Evolutionary conservation across 1,140 invertebrate genomes (phyloP).

Genomic region (Parapsyche elsis): DNA sequence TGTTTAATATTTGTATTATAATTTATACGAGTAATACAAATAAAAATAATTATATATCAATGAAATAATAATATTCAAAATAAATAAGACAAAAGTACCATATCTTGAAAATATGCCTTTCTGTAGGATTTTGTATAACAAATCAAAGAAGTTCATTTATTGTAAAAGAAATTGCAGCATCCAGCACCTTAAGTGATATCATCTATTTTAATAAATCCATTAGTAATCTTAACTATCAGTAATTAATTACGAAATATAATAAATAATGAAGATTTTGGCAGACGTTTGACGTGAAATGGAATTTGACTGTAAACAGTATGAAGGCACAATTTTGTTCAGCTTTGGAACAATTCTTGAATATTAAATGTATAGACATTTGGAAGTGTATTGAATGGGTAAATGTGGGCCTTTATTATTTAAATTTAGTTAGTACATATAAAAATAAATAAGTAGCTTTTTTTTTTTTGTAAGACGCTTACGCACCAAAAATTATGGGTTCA

Average conservation of each 20-base stretch:
- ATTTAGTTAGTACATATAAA: neutral
- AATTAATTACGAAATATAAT: too few species aligned
- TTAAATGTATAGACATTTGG: neutral
- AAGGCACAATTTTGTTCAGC: slow-evolving; percentile 9
- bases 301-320: too few species aligned
- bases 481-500: slow-evolving; percentile 26
- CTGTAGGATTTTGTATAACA: neutral
- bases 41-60: neutral
- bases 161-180: neutral
- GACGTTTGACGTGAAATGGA: too few species aligned
- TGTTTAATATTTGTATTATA: slow-evolving; percentile 25
- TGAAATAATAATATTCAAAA: neutral
- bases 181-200: too few species aligned
- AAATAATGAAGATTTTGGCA: too few species aligned
- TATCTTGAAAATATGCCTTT: slow-evolving; percentile 2
- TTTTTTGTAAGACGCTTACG: slow-evolving; percentile 5
- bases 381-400: slow-evolving; percentile 2
- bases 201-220: too few species aligned
- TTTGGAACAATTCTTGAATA: slow-evolving; percentile 8
- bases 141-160: slow-evolving; percentile 8
- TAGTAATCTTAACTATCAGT: too few species aligned
- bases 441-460: neutral
- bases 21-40: neutral
- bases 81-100: neutral
- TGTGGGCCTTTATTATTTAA: slow-evolving; percentile 12